Percentiles rank a stretch among this genome's conserved stretches.
These are phyloP conservation scores for Amorpha juglandis DNA, from an alignment of 2,888 invertebrate genomes.

Conservation along the genomic window DNA sequence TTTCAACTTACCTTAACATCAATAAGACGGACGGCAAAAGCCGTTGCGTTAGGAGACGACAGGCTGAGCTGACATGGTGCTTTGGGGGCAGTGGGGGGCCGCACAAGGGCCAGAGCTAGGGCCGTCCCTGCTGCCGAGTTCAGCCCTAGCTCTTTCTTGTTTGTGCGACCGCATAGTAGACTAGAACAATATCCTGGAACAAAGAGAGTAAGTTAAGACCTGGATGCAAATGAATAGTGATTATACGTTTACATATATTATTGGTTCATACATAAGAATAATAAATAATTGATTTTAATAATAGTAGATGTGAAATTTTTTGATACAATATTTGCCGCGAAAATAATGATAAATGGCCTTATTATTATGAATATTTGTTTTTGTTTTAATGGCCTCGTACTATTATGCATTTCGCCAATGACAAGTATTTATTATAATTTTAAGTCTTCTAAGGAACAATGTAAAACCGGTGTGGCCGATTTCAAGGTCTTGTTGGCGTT, in stretches of 20 bases:
- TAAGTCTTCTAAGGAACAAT: too few species aligned
- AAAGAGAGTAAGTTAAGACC: constrained; percentile 30
- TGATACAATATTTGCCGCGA: background rate
- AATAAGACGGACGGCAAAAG: constrained; percentile 74
- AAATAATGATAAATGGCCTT: too few species aligned
- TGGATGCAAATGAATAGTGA: too few species aligned
- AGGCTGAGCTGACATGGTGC: constrained; percentile 70
- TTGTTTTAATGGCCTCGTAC: too few species aligned
- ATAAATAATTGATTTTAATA: too few species aligned
- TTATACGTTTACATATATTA: too few species aligned
- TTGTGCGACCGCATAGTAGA: constrained; percentile 76
- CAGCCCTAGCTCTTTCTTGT: constrained; percentile 71
- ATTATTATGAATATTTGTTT: too few species aligned
- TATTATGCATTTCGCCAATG: background rate
- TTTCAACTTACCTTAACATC: constrained; percentile 70
- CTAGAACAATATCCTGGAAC: constrained; percentile 69
- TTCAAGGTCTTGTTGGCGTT: too few species aligned
- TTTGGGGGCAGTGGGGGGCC: constrained; percentile 53
- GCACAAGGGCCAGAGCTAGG: constrained; percentile 69
- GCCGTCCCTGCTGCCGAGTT: constrained; percentile 68
- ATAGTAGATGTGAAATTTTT: background rate
- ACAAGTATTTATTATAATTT: too few species aligned
- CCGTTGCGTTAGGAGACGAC: constrained; percentile 73
- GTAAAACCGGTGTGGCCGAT: too few species aligned
- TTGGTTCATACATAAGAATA: too few species aligned